Percentiles rank a stretch among this genome's conserved stretches.
Conservation (phyloP, 2,888 invertebrate species). For the Scotopteryx bipunctaria region DNA sequence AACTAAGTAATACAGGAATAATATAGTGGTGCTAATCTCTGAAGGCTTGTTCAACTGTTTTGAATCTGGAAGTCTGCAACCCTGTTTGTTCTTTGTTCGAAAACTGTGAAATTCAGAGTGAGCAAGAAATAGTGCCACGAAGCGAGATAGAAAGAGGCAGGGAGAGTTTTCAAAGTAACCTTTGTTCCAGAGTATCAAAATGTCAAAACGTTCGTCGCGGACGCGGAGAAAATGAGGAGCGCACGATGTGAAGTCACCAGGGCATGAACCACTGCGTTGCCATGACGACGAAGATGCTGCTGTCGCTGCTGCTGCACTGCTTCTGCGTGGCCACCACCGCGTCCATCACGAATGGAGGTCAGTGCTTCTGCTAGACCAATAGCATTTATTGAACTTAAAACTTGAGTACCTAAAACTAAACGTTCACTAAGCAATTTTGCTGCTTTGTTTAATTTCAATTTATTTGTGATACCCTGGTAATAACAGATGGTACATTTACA, state of each 20-base stretch:
- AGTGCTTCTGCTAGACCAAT: constrained; percentile 35
- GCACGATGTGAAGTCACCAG: constrained; percentile 40
- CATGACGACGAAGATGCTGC: constrained; percentile 68
- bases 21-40: background rate
- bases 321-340: constrained; percentile 73
- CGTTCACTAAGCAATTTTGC: too few species aligned
- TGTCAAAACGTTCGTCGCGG: constrained; percentile 21
- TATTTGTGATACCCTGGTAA: too few species aligned
- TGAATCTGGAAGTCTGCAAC: background rate
- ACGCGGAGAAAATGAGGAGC: constrained; percentile 39
- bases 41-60: background rate
- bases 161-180: background rate
- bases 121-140: too few species aligned
- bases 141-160: too few species aligned
- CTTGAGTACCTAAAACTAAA: too few species aligned
- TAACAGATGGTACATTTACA: too few species aligned
- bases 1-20: too few species aligned
- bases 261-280: constrained; percentile 41
- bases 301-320: constrained; percentile 68
- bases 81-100: background rate
- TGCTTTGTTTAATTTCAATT: too few species aligned
- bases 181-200: constrained; percentile 31
- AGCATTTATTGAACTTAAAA: background rate
- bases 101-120: too few species aligned
- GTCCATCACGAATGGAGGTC: constrained; percentile 69